Percentiles rank a stretch among this genome's conserved stretches.
Evolutionary conservation across 2,797 vertebrate species (phyloP).

Genomic region (Poeciliopsis turneri): DNA sequence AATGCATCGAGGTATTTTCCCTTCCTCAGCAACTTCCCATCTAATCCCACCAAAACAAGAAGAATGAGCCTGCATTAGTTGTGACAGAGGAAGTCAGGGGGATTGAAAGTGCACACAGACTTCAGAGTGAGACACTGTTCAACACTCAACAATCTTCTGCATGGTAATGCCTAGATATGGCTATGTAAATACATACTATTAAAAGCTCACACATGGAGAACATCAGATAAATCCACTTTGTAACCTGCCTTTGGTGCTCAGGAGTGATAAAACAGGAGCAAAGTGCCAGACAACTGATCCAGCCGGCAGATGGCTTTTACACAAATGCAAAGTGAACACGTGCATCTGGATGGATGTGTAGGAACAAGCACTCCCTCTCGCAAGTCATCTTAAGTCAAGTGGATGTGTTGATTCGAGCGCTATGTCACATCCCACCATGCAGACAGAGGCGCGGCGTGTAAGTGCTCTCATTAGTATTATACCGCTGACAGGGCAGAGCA

Average conservation of each 20-base stretch:
- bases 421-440: slow-evolving; percentile 10
- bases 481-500: slow-evolving; percentile 38
- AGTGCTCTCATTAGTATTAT: slow-evolving; percentile 48
- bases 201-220: slow-evolving; percentile 42
- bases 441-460: not conserved
- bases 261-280: slow-evolving; percentile 42
- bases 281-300: slow-evolving; percentile 34
- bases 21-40: slow-evolving; percentile 64
- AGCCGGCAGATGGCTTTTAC: slow-evolving; percentile 41
- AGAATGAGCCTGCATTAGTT: slow-evolving; percentile 51
- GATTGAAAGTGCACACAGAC: slow-evolving; percentile 23
- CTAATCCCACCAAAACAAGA: slow-evolving; percentile 70
- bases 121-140: not conserved
- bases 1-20: slow-evolving; percentile 39
- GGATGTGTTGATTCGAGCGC: slow-evolving; percentile 28
- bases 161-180: slow-evolving; percentile 15
- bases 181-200: slow-evolving; percentile 45
- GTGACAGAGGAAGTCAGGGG: slow-evolving; percentile 49
- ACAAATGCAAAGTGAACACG: slow-evolving; percentile 30
- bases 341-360: slow-evolving; percentile 28
- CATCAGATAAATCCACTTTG: slow-evolving; percentile 55
- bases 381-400: slow-evolving; percentile 46
- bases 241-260: slow-evolving; percentile 44
- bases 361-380: slow-evolving; percentile 38
- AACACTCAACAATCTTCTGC: not conserved